A percentile compares a stretch with the other conserved stretches of the same genome.
Conservation (phyloP, 2,888 invertebrate species). For the Malacosoma neustria region DNA sequence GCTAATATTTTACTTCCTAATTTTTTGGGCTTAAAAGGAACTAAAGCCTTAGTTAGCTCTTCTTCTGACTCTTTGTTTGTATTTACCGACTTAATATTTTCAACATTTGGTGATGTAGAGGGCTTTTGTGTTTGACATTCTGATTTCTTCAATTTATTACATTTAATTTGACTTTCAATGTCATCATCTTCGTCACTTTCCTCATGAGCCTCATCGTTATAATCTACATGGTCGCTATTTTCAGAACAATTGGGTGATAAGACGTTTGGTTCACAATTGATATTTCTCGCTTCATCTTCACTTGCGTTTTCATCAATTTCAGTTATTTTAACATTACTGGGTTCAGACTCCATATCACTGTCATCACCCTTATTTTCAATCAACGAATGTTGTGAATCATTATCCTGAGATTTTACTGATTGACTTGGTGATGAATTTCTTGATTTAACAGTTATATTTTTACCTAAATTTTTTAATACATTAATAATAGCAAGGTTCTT, state of each 20-base stretch:
- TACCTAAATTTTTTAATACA: slow-evolving; percentile 43
- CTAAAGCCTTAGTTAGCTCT: slow-evolving; percentile 8
- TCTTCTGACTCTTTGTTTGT: slow-evolving; percentile 1
- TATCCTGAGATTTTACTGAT: slow-evolving; percentile 16
- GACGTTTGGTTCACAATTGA: slow-evolving; percentile 19
- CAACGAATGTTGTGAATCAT: slow-evolving; percentile 20
- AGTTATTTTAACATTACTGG: slow-evolving; percentile 40
- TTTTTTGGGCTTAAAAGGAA: slow-evolving; percentile 16
- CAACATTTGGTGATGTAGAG: slow-evolving; percentile 25
- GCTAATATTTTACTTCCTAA: slow-evolving; percentile 25
- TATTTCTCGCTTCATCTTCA: slow-evolving; percentile 16
- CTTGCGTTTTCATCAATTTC: slow-evolving; percentile 35
- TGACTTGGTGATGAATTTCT: slow-evolving; percentile 32
- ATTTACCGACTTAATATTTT: slow-evolving; percentile 25
- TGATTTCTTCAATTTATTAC: slow-evolving; percentile 24
- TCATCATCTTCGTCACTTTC: slow-evolving; percentile 26
- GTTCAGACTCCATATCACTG: slow-evolving; percentile 30
- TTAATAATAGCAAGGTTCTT: slow-evolving; percentile 27
- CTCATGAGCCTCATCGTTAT: slow-evolving; percentile 17
- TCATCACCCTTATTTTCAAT: slow-evolving; percentile 17
- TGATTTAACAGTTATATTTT: slow-evolving; percentile 51
- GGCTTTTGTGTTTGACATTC: slow-evolving; percentile 16
- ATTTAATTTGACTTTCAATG: slow-evolving; percentile 31
- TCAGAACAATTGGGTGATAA: slow-evolving; percentile 37
- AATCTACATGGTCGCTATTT: slow-evolving; percentile 29